phyloP scores from a whole-genome alignment of 2,113 vertebrate species.

The Centropus unirufus region DNA sequence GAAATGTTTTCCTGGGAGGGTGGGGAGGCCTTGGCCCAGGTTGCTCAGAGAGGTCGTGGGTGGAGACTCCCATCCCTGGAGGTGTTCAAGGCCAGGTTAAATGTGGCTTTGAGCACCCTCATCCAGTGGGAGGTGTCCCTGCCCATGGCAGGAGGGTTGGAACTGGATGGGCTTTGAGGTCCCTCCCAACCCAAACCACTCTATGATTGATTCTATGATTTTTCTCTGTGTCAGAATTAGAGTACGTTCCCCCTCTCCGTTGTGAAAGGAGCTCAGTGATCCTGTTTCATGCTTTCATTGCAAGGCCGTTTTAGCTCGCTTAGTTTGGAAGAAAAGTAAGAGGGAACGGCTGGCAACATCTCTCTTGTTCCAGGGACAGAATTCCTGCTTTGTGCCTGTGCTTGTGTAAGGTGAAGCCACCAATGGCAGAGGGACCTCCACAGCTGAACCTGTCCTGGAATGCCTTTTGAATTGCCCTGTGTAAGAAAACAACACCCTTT shows the following conservation, averaged over 20 bases:
- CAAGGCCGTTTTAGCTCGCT: neutral
- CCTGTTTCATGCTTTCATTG: neutral
- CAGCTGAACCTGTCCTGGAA: neutral
- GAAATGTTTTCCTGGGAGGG: too few species aligned
- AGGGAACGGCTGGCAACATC: neutral
- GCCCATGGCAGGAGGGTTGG: too few species aligned
- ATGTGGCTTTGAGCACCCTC: too few species aligned
- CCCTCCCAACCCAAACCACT: too few species aligned
- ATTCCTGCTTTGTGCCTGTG: neutral
- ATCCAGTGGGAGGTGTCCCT: too few species aligned
- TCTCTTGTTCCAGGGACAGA: neutral
- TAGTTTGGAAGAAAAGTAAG: neutral
- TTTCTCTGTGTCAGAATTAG: neutral
- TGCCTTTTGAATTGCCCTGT: neutral
- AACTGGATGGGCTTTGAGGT: too few species aligned
- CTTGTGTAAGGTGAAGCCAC: neutral
- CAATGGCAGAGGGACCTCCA: neutral
- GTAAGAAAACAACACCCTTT: neutral
- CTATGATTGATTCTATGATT: neutral
- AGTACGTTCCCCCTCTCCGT: neutral
- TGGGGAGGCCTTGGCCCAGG: too few species aligned
- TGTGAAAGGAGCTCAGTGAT: neutral
- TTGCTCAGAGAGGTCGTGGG: too few species aligned
- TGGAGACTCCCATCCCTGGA: too few species aligned
- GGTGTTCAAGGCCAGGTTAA: too few species aligned